Evolutionary conservation across 2,888 invertebrate species (phyloP), one percentile per base, ranked within the genome.

Genomic region (Idaea straminata): DNA sequence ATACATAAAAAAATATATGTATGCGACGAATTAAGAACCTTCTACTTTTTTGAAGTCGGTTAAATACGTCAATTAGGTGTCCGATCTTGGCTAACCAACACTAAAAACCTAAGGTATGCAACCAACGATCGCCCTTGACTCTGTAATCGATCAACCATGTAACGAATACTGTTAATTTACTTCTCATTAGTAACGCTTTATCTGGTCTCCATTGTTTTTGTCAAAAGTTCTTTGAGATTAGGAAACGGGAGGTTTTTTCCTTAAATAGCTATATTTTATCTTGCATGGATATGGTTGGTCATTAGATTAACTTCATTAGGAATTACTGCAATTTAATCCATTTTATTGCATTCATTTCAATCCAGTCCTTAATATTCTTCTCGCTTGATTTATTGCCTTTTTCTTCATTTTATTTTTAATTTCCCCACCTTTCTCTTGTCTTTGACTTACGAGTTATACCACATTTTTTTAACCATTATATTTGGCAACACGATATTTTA

Each of bases 81-180:
- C 58, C 7, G 58, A 15, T n/a, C 58, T 59, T 34, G 13, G 34
- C 59, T 34, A 7, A 25, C 59, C 59, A 34, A 59, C 7, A 16
- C 34, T 16, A 16, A 15, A 25, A 59, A 59, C 25, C 34, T 58
- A 10, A 47, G 47, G 47, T 47, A 47, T 61, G 67, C 69, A 68
- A 64, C 60, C 64, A 71, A 65, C 64, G 68, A 6, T 63, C 75
- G 84, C 76, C 85, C 85, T 86, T 85, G 85, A 84, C 79, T 81
- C 63, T 61, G 62, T 66, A 72, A 69, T 74, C 78, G 79, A 72
- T 78, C 82, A 82, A 77, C 79, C 83, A 77, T 80, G 81, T 81
- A 83, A 85, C 81, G 78, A 76, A 77, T 79, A 72, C 73, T 47
- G 66, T 71, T 82, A 84, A 88, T 88, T 47, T 84, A 87, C 72